phyloP scores from a whole-genome alignment of 2,113 vertebrate species.

The Pachycephala philippinensis region DNA sequence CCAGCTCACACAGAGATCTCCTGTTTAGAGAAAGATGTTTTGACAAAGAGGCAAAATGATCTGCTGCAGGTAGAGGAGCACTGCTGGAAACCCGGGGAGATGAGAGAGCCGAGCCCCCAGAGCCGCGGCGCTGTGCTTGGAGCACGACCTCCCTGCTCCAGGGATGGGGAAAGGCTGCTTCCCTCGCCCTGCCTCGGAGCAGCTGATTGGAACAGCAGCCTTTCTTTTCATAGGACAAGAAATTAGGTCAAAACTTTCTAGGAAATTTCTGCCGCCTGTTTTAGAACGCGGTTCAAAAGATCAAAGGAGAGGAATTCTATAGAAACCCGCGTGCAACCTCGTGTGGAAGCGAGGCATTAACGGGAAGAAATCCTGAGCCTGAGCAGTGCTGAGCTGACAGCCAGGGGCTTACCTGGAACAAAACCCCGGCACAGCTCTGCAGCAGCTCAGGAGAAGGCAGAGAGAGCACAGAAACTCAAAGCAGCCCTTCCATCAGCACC shows the following conservation, averaged over 20 bases:
- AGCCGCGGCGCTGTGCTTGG: fast-evolving
- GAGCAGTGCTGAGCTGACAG: not conserved
- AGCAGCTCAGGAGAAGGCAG: not conserved
- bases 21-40: not conserved
- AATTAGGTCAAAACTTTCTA: slow-evolving; percentile 60
- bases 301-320: slow-evolving; percentile 3
- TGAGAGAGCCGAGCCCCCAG: fast-evolving
- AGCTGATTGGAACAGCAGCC: not conserved
- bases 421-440: not conserved
- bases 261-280: slow-evolving; percentile 8
- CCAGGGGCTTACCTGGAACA: not conserved
- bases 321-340: not conserved
- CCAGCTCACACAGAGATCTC: not conserved
- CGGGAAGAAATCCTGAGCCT: not conserved
- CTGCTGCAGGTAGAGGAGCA: not conserved
- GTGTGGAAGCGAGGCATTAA: not conserved
- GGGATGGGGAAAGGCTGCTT: not conserved
- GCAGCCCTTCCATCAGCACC: not conserved
- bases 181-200: not conserved
- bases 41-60: not conserved
- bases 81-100: not conserved
- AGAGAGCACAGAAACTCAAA: not conserved
- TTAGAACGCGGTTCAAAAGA: not conserved
- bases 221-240: not conserved
- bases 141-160: not conserved